Evolutionary conservation across 2,888 invertebrate genomes (phyloP).

Genomic region (Bimastos eiseni): DNA sequence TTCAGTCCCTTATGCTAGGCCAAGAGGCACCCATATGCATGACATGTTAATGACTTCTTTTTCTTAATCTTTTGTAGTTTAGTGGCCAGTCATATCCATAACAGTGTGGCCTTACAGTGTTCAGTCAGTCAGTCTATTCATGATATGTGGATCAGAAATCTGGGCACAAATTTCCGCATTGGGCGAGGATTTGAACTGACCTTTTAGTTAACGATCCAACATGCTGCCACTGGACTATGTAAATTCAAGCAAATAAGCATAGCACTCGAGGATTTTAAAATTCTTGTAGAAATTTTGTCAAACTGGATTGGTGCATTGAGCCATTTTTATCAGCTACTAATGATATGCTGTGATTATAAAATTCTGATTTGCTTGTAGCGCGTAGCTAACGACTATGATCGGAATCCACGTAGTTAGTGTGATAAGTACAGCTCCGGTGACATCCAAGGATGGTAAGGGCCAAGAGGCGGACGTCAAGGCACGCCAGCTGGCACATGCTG

Average conservation of each 20-base stretch:
- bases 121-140: too few relatives aligned
- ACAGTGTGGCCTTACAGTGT: too few relatives aligned
- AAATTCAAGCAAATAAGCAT: background rate
- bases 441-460: slow-evolving; percentile 21
- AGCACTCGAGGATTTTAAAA: background rate
- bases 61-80: too few relatives aligned
- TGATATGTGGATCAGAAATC: too few relatives aligned
- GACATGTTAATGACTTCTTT: too few relatives aligned
- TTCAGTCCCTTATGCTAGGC: too few relatives aligned
- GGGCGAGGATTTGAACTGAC: too few relatives aligned
- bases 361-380: background rate
- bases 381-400: slow-evolving; percentile 3
- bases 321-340: background rate
- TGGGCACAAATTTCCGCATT: too few relatives aligned
- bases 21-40: too few relatives aligned
- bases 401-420: slow-evolving; percentile 39
- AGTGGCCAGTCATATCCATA: too few relatives aligned
- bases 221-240: background rate
- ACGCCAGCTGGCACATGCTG: slow-evolving; percentile 35
- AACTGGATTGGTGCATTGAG: background rate
- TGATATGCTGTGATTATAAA: background rate
- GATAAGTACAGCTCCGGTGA: slow-evolving; percentile 32
- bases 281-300: background rate
- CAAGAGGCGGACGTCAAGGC: slow-evolving; percentile 28
- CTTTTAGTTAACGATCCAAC: too few relatives aligned